These are phyloP conservation scores for Bucco capensis DNA, from an alignment of 2,113 vertebrate genomes.

Conservation along the genomic window DNA sequence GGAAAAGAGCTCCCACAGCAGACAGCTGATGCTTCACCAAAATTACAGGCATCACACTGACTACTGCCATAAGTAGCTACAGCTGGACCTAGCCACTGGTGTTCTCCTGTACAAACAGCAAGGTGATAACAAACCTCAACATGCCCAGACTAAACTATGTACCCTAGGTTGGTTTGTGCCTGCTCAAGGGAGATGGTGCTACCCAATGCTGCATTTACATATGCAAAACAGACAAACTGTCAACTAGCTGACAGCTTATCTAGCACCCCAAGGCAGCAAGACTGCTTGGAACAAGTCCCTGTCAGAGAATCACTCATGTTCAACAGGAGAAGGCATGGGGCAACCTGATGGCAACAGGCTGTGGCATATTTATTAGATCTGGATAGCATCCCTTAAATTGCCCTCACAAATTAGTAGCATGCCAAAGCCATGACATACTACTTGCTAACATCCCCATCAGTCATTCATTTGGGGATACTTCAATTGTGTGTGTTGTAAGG, in stretches of 20 bases:
- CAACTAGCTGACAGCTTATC: not conserved
- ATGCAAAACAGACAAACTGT: conserved; percentile 6
- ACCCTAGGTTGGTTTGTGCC: not conserved
- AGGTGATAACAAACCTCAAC: not conserved
- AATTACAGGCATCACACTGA: not conserved
- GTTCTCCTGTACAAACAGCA: not conserved
- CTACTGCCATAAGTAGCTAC: not conserved
- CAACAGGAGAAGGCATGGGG: not conserved
- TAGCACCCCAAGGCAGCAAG: not conserved
- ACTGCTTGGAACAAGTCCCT: not conserved
- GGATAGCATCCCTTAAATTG: not conserved
- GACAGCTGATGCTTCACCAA: not conserved
- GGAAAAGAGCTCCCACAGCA: not conserved
- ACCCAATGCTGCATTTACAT: not conserved
- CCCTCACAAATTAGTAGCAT: not conserved
- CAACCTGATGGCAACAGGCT: not conserved
- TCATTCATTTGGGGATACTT: not conserved
- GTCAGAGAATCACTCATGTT: not conserved
- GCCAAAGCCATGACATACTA: not conserved
- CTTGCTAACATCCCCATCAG: not conserved
- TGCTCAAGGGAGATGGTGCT: not conserved
- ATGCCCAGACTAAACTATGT: not conserved
- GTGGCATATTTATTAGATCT: not conserved
- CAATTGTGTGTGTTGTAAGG: not conserved
- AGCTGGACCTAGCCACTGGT: not conserved